Evolutionary conservation across 1,140 invertebrate species (phyloP).

Genomic region (Platyscapa corneri): DNA sequence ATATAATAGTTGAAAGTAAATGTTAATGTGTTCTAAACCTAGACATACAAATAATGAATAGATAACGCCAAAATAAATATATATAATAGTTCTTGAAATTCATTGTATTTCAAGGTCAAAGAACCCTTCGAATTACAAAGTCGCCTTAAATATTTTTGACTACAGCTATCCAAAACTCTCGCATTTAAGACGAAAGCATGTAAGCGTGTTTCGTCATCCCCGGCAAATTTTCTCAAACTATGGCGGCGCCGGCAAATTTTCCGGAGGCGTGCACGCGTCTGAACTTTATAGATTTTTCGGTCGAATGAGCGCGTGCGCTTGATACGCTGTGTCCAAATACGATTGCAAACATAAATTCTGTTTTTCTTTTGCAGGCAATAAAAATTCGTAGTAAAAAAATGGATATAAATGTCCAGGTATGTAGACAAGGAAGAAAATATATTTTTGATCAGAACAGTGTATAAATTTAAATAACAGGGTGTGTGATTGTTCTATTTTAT

Average conservation of each 20-base stretch:
- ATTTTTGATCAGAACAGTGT: background rate
- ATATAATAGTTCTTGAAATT: background rate
- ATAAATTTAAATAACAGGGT: background rate
- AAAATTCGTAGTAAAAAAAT: background rate
- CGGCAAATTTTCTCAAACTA: background rate
- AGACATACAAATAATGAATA: background rate
- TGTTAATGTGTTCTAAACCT: background rate
- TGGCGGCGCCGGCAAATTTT: background rate
- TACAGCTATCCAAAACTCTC: background rate
- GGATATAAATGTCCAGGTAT: no score
- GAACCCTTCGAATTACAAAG: background rate
- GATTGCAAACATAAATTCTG: background rate
- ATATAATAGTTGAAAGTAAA: background rate
- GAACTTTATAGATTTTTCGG: constrained; percentile 9
- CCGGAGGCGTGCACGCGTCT: constrained; percentile 9
- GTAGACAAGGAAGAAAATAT: background rate
- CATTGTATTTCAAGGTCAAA: background rate
- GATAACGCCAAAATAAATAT: background rate
- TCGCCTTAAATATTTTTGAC: background rate
- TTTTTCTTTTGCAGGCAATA: background rate
- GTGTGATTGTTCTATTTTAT: no score
- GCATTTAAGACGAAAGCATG: background rate
- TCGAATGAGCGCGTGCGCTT: background rate
- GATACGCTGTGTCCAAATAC: background rate
- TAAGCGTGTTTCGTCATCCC: background rate